Evolutionary conservation across 2,888 invertebrate species (phyloP).

Genomic region (Rotaria socialis): DNA sequence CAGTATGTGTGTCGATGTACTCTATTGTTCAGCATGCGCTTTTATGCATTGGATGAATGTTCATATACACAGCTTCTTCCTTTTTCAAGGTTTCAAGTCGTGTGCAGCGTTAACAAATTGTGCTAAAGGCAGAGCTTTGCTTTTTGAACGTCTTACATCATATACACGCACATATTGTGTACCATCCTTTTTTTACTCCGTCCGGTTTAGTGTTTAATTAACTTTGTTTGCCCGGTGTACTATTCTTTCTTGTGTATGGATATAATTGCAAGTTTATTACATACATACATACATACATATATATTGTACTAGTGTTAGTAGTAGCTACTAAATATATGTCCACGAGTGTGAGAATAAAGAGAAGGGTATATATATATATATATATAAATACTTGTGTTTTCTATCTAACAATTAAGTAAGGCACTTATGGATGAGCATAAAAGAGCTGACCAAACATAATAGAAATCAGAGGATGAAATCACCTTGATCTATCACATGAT

Average conservation of each 20-base stretch:
- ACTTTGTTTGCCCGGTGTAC: neutral
- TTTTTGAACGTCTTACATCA: neutral
- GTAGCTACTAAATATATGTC: neutral
- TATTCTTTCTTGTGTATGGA: neutral
- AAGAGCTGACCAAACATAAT: neutral
- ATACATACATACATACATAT: neutral
- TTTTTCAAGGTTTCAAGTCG: neutral
- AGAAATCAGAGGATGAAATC: neutral
- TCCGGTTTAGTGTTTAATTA: neutral
- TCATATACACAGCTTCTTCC: neutral
- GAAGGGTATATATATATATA: neutral
- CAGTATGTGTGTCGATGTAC: neutral
- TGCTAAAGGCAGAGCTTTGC: conserved; percentile 8
- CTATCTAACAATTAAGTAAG: neutral
- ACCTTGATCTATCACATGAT: neutral
- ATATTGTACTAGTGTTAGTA: neutral
- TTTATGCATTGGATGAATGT: conserved; percentile 8
- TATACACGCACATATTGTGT: neutral
- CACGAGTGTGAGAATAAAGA: neutral
- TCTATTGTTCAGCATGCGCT: neutral
- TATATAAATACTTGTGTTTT: neutral
- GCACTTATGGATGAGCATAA: neutral
- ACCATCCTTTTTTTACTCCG: neutral
- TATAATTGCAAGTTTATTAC: neutral
- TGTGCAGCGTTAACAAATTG: conserved; percentile 9